Base-by-base conservation (phyloP, 2,113 vertebrate genomes). In the Cacatua alba region DNA sequence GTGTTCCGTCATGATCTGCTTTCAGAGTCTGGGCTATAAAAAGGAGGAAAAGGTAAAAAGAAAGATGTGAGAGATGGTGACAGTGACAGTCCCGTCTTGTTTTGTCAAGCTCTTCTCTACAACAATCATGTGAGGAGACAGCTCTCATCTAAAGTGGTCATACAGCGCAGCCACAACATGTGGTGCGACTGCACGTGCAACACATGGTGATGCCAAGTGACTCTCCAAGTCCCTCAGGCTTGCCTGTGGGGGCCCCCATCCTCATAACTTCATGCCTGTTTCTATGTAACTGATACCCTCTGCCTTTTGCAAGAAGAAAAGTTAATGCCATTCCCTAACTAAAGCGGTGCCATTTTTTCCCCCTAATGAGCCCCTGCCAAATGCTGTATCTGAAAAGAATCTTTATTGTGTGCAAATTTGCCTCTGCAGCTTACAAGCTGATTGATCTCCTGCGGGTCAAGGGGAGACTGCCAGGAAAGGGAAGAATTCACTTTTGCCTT, bases 371-470 rank as follows among this genome's bases (percentile, higher is more conserved):
- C 48, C 43, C 20, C 52, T 82, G 69, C 77, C 48, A 92, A 96
- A 64, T n/a, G 23, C 62, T 26, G 35, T 91, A 84, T 91, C 80
- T 88, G 60, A 91, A 86, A 95, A 84, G 13, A 88, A 74, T 94
- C 74, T 86, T 94, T 77, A 92, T 39, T 93, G 79, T 90, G 75
- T 92, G 82, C 68, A 93, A 88, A 92, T 48, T 62, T 92, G 75
- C 55, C 0, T 74, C 65, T 84, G 80, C 69, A 57, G n/a, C 17
- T 88, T 60, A 48, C 57, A 75, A 52, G 57, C 69, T 88, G 86
- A 76, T 93, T 88, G 88, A 94, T 92, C 94, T 72, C 65, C 92
- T 65, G 88, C 89, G 88, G 81, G 80, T 68, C 88, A 78, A 94
- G 62, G 65, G 35, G 80, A 94, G 77, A 68, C 77, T 91, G 93